Evolutionary conservation across 2,888 invertebrate species (phyloP).

Genomic region (Ophion ellenae): DNA sequence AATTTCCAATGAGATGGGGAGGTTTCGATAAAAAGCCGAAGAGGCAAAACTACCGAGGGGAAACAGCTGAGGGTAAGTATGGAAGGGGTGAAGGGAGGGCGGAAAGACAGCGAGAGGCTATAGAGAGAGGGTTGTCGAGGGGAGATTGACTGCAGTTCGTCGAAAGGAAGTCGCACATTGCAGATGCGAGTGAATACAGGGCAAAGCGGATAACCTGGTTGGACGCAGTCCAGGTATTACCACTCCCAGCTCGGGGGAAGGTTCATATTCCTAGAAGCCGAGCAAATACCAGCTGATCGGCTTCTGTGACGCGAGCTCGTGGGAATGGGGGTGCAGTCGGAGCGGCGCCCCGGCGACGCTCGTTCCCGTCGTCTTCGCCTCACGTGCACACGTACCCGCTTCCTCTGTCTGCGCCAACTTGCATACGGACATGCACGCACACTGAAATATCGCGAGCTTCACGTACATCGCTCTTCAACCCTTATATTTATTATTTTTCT

Average conservation of each 20-base stretch:
- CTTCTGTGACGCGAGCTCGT: constrained; percentile 66
- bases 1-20: constrained; percentile 21
- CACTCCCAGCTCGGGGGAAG: constrained; percentile 25
- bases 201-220: constrained; percentile 80
- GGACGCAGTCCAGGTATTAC: constrained; percentile 80
- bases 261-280: constrained; percentile 51
- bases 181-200: constrained; percentile 50
- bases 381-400: neutral
- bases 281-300: constrained; percentile 81
- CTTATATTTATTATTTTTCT: no score
- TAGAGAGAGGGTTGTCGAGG: constrained; percentile 45
- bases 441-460: neutral
- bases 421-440: constrained; percentile 8
- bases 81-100: no score
- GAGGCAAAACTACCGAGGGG: constrained; percentile 12
- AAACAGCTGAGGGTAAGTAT: no score
- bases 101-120: constrained; percentile 4
- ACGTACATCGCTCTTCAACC: neutral
- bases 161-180: constrained; percentile 62
- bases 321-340: constrained; percentile 78
- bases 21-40: neutral
- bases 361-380: constrained; percentile 50
- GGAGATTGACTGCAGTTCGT: constrained; percentile 33
- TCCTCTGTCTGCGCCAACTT: neutral
- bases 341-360: constrained; percentile 78